Evolutionary conservation across 2,888 invertebrate species (phyloP).

Genomic region (Ornithoptera priamus): DNA sequence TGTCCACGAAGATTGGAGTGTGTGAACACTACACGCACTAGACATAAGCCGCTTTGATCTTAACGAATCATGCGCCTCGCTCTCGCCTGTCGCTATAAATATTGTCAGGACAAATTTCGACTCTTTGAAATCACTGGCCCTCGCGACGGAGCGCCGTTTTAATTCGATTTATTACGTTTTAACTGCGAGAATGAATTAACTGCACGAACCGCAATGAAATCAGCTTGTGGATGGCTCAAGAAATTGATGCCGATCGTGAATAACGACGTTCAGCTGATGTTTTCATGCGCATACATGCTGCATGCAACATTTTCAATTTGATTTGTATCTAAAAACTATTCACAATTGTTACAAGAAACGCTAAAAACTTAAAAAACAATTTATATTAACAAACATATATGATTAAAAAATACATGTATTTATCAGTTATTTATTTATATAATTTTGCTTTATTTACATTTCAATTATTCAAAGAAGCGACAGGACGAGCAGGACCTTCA

Average conservation of each 20-base stretch:
- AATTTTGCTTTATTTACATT: too few relatives aligned
- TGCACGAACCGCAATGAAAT: constrained; percentile 42
- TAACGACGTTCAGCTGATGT: constrained; percentile 1
- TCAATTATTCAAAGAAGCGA: too few relatives aligned
- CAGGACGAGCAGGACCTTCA: too few relatives aligned
- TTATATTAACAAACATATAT: too few relatives aligned
- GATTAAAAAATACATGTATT: too few relatives aligned
- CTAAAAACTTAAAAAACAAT: too few relatives aligned
- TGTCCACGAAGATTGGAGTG: constrained; percentile 12
- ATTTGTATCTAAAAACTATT: not conserved
- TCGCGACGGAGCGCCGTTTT: constrained; percentile 51
- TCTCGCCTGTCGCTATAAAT: constrained; percentile 63
- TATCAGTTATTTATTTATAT: too few relatives aligned
- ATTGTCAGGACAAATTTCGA: constrained; percentile 75
- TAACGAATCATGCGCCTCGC: constrained; percentile 46
- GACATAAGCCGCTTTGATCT: constrained; percentile 40
- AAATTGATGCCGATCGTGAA: constrained; percentile 33
- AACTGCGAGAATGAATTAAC: constrained; percentile 44
- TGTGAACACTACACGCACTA: constrained; percentile 30
- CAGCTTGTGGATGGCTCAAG: constrained; percentile 42
- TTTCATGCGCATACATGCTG: not conserved
- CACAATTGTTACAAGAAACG: not conserved
- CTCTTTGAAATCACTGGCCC: constrained; percentile 65
- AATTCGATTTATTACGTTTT: constrained; percentile 65
- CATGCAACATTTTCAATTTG: not conserved